Evolutionary conservation across 2,888 invertebrate species (phyloP).

Genomic region (Physocephala rufipes): DNA sequence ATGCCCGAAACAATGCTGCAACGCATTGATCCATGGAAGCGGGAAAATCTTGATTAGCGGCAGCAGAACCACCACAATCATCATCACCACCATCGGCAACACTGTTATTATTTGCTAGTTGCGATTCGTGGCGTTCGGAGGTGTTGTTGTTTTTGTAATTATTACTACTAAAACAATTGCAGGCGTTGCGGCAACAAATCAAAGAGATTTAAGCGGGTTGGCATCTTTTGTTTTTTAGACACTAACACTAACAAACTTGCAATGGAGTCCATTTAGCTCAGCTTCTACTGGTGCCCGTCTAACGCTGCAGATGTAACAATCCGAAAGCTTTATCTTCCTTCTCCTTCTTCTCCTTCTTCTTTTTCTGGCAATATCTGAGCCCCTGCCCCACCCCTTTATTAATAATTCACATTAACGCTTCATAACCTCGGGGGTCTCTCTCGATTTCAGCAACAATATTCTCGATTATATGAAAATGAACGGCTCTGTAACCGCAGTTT

Average conservation of each 20-base stretch:
- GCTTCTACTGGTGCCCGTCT: not conserved
- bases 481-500: no score
- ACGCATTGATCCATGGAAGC: constrained; percentile 32
- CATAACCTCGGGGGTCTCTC: constrained; percentile 49
- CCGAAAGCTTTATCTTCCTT: no score
- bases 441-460: constrained; percentile 27
- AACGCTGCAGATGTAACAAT: no score
- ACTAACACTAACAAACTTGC: not conserved
- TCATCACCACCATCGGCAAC: constrained; percentile 25
- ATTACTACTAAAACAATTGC: constrained; percentile 33
- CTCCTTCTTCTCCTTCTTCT: constrained; percentile 2
- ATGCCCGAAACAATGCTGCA: constrained; percentile 37
- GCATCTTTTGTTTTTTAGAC: constrained; percentile 57
- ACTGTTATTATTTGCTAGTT: not conserved
- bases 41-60: constrained; percentile 44
- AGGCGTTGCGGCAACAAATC: constrained; percentile 34
- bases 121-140: constrained; percentile 22
- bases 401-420: constrained; percentile 66
- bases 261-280: not conserved
- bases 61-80: constrained; percentile 42
- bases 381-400: constrained; percentile 55
- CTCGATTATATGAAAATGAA: constrained; percentile 19
- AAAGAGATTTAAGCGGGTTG: constrained; percentile 40
- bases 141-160: constrained; percentile 33
- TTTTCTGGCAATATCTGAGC: not conserved